Evolutionary conservation across 2,888 invertebrate genomes (phyloP).

Genomic region (Allygus modestus): DNA sequence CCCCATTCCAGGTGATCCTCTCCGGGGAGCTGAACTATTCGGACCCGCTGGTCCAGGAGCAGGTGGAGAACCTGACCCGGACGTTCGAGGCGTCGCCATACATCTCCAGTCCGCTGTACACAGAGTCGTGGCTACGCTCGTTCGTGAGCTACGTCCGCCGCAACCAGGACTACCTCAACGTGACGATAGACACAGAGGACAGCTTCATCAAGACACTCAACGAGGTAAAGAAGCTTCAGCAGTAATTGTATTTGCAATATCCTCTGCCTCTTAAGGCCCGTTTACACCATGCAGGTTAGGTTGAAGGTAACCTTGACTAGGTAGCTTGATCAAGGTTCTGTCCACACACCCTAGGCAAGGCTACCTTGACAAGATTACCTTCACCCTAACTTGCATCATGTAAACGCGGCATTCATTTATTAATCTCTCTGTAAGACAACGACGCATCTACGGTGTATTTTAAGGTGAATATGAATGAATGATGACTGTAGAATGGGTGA

Average conservation of each 20-base stretch:
- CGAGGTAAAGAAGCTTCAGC: constrained; percentile 79
- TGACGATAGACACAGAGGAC: constrained; percentile 85
- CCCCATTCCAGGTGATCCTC: constrained; percentile 87
- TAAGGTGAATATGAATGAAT: no score
- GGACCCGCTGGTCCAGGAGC: constrained; percentile 84
- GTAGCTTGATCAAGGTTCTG: no score
- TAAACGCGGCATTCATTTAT: no score
- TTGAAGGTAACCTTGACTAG: no score
- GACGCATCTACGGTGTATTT: no score
- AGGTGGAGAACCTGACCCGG: constrained; percentile 87
- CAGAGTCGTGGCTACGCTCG: constrained; percentile 92
- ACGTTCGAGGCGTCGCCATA: constrained; percentile 88
- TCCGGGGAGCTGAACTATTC: constrained; percentile 90
- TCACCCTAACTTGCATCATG: no score
- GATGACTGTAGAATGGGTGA: no score
- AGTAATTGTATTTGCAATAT: no score
- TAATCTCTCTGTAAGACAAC: no score
- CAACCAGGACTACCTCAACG: constrained; percentile 86
- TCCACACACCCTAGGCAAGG: no score
- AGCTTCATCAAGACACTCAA: constrained; percentile 86
- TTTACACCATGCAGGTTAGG: no score
- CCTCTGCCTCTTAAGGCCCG: background rate
- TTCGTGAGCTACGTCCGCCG: constrained; percentile 87
- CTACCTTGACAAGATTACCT: no score
- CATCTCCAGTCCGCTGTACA: constrained; percentile 85